Evolutionary conservation across 2,113 vertebrate species (phyloP).

Genomic region (Alces alces): DNA sequence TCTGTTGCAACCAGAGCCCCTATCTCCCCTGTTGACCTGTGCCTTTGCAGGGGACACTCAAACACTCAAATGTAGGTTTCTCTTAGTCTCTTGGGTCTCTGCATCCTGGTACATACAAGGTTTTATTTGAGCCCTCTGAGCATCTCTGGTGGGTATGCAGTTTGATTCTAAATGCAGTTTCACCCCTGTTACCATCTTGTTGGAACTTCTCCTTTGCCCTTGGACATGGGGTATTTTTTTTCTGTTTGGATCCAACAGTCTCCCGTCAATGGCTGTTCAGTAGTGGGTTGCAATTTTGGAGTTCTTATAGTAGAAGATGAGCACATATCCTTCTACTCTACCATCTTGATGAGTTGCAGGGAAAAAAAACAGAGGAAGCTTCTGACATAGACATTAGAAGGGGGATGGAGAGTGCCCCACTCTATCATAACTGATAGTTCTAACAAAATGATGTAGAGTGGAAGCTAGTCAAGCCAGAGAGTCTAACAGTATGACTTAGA

Average conservation of each 20-base stretch:
- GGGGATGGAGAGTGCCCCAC: fast-evolving
- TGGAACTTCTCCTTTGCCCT: neutral
- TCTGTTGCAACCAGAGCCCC: neutral
- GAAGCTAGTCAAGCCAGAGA: neutral
- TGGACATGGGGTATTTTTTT: neutral
- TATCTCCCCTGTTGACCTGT: neutral
- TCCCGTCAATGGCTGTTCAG: neutral
- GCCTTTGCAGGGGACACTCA: neutral
- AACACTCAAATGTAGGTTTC: neutral
- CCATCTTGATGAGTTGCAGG: neutral
- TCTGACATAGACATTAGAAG: neutral
- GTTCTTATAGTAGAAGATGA: neutral
- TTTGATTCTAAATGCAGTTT: neutral
- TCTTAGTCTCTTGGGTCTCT: neutral
- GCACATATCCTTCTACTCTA: neutral
- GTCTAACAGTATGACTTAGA: neutral
- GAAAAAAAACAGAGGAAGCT: neutral
- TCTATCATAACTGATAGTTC: neutral
- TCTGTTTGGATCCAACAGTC: neutral
- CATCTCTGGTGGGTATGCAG: neutral
- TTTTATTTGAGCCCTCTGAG: neutral
- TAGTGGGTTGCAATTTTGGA: neutral
- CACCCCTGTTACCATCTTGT: neutral
- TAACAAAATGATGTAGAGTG: neutral
- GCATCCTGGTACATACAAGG: neutral